Percentiles rank a stretch among this genome's conserved stretches.
These are phyloP conservation scores for Odocoileus virginianus DNA, from an alignment of 2,113 vertebrate genomes.

Conservation along the genomic window DNA sequence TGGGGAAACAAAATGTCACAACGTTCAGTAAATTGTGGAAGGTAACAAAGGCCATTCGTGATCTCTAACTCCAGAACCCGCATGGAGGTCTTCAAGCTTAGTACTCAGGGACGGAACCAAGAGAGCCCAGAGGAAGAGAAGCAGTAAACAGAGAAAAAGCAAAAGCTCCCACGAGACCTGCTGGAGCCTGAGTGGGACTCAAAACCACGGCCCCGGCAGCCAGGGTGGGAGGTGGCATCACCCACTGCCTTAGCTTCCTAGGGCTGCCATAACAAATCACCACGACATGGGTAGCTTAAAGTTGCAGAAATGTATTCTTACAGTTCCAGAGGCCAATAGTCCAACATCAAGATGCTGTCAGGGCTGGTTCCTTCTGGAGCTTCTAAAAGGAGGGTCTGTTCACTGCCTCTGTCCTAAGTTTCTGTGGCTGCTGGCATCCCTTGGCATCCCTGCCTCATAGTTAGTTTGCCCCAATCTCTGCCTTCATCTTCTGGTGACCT, in stretches of 20 bases:
- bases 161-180: accelerated
- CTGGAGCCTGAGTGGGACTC: accelerated
- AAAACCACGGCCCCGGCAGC: not conserved
- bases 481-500: not conserved
- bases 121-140: not conserved
- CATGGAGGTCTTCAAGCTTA: not conserved
- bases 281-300: not conserved
- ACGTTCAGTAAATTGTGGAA: not conserved
- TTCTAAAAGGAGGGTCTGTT: not conserved
- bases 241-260: not conserved
- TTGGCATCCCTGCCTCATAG: not conserved
- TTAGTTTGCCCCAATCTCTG: not conserved
- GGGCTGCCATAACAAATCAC: not conserved
- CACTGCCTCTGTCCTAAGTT: not conserved
- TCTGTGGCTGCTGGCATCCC: no score
- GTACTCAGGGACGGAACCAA: not conserved
- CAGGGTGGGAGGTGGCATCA: not conserved
- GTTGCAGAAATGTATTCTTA: not conserved
- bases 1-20: not conserved
- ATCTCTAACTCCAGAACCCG: not conserved
- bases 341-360: not conserved
- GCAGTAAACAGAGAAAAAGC: not conserved
- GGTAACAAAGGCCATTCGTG: not conserved
- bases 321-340: not conserved
- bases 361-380: not conserved